Base-by-base conservation (phyloP, 2,888 invertebrate species). In the Nemotelus pantherinus region DNA sequence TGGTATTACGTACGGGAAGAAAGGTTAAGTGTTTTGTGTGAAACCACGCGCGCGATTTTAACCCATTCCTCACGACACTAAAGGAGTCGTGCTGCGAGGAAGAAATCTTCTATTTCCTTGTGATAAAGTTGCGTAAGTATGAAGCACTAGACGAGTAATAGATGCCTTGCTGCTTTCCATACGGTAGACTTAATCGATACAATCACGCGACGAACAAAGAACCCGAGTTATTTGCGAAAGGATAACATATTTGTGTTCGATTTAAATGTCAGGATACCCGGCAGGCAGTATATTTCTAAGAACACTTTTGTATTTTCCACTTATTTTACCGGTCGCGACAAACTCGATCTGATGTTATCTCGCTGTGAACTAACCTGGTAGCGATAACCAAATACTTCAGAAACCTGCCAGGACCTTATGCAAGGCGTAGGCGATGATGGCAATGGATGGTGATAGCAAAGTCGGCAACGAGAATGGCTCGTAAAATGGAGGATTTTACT, bases 21-120 rank as follows among this genome's bases (percentile, higher is more conserved):
- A 63, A 60, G 74, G 74, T 74, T 74, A 74, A 74, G 74, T 74
- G 74, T 60, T 70, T 70, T 74, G 74, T 74, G 74, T 74, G 74
- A 74, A 74, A 60, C 44, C 63, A 25, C 67, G 60, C 60, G 70
- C 70, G 70, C 55, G 74, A 74, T 55, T 39, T 70, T 74, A 57
- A 74, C 74, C 74, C 74, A 74, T 74, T 74, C 74, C 74, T 70
- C n/a, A 41, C 10, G 9, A 39, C 47, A 25, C 25, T 25, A 25
- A 25, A 25, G 25, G 43, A 60, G 44, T 60, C 48, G 74, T 48
- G 25, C n/a, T 47, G 44, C 48, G 57, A 60, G 5, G 60, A 63
- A 44, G 63, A 74, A 63, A 55, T 53, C 70, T 70, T 53, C n/a
- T 55, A 3, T 48, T 45, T 43, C 58, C 58, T 57, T 45, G 55